These are phyloP conservation scores for Galbula dea DNA, from an alignment of 2,113 vertebrate species.

Conservation along the genomic window DNA sequence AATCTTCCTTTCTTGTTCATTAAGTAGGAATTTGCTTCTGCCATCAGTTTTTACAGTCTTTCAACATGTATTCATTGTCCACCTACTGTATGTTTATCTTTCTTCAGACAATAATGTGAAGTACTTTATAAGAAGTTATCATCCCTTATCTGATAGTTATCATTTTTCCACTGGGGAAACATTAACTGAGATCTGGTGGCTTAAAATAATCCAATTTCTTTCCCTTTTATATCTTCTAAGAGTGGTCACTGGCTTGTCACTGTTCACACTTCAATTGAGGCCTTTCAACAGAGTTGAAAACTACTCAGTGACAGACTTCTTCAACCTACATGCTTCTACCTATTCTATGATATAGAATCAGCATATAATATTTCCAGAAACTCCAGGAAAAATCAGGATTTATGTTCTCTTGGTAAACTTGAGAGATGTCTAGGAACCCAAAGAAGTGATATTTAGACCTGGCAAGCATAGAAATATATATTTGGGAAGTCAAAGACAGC, in stretches of 20 bases:
- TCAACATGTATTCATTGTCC: background rate
- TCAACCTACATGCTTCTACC: too few species aligned
- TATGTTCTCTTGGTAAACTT: background rate
- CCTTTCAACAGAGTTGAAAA: background rate
- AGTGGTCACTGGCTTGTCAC: background rate
- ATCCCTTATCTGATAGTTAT: background rate
- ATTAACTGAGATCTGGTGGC: background rate
- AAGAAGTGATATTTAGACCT: background rate
- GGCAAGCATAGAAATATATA: background rate
- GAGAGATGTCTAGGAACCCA: background rate
- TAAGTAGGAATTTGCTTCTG: background rate
- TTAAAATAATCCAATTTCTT: background rate
- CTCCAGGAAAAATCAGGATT: background rate
- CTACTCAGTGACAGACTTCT: fast-evolving
- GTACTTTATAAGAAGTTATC: background rate
- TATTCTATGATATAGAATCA: background rate
- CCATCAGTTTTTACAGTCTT: background rate
- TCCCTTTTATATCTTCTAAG: background rate
- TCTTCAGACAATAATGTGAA: background rate
- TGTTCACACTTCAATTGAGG: background rate
- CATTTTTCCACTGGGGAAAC: background rate
- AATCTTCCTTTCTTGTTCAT: background rate
- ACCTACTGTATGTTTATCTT: background rate
- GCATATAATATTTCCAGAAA: background rate
- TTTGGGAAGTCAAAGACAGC: background rate